Conservation (phyloP, 2,888 invertebrate genomes). For the Epinotia brunnichana region DNA sequence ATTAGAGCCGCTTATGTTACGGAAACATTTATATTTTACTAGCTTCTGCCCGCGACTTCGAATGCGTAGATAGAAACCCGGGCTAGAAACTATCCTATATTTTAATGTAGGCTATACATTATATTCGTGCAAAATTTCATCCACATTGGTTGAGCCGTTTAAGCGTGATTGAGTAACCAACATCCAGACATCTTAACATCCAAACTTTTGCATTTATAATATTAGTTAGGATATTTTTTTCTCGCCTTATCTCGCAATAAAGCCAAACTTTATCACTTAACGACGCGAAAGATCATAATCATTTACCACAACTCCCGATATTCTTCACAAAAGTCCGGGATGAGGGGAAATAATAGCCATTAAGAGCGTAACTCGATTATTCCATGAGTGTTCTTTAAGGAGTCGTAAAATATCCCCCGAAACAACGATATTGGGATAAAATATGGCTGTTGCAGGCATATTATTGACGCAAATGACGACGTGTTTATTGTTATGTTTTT, state of each 20-base stretch:
- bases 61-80: no score
- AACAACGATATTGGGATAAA: conserved; percentile 39
- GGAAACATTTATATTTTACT: no score
- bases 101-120: no score
- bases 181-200: no score
- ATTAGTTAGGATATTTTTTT: conserved; percentile 1
- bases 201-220: no score
- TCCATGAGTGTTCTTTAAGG: conserved; percentile 38
- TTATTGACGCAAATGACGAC: conserved; percentile 3
- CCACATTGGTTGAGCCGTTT: no score
- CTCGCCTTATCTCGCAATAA: conserved; percentile 1
- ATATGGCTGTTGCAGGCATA: conserved; percentile 31
- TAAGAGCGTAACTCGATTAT: conserved; percentile 40
- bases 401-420: conserved; percentile 40
- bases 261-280: conserved; percentile 30
- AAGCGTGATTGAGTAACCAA: no score
- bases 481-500: no score
- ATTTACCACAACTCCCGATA: conserved; percentile 40
- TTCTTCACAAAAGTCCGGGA: conserved; percentile 40
- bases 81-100: no score
- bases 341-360: conserved; percentile 43
- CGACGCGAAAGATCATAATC: conserved; percentile 33
- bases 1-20: no score
- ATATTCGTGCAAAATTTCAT: no score
- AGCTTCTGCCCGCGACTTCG: no score